Base-by-base conservation (phyloP, 2,113 vertebrate genomes). In the Nerophis lumbriciformis region DNA sequence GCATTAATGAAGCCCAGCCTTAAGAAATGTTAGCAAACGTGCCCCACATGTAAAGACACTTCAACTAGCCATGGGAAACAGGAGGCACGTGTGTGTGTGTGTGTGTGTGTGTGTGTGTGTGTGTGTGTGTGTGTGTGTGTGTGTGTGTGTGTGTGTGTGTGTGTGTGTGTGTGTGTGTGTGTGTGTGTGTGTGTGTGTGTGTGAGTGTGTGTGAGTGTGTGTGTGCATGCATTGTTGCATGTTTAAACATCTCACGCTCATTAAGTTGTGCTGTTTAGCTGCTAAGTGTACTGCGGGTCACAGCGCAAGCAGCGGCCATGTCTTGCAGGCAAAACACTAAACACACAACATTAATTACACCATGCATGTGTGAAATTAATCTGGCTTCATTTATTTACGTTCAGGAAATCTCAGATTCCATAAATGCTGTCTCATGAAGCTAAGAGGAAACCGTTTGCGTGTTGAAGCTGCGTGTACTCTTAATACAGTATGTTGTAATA, bases 1-100 rank as follows among this genome's bases (percentile, higher is more conserved):
- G 86, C 85, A 87, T 89, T 90, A 89, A 88, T 88, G 86, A 88
- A 86, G 85, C 85, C 82, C 76, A 84, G 86, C 88, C 87, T 90
- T 87, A 88, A 87, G 86, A 89, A 87, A 88, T 85, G 86, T 81
- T 86, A 80, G 81, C 80, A 82, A 86, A 88, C 85, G 88, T 89
- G 88, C 83, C 73, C 74, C 79, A 85, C 88, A 88, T 90, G 77
- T 86, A 85, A 86, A 87, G 85, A 77, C 75, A 77, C 75, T 73
- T 74, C 66, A 83, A 88, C 80, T 77, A 77, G 78, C 80, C 80
- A 86, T 61, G 45, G 53, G 38, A 65, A 49, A 49, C 47, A 16
- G 47, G 9, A 36, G 14, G 52, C 48, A 45, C 66, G 44, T 53
- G n/a, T 44, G 42, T 49, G 12, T 50, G n/a, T 44, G 42, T 49